Percentiles rank a stretch among this genome's conserved stretches.
Conservation (phyloP, 1,140 invertebrate species). For the Acromyrmex echinatior region DNA sequence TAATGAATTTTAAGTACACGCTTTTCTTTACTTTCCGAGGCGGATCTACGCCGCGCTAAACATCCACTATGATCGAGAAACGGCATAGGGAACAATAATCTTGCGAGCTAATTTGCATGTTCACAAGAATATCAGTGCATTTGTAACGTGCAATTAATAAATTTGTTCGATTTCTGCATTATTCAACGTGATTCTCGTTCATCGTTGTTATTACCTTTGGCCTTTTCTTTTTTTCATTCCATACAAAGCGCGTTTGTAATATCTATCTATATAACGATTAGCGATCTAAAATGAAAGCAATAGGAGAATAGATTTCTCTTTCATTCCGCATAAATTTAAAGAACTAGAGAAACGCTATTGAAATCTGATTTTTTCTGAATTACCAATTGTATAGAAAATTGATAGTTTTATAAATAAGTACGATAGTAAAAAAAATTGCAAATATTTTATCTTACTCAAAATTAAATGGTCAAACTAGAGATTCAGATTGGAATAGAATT, state of each 20-base stretch:
- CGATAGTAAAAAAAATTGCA: background rate
- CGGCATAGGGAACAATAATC: constrained; percentile 69
- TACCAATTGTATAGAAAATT: background rate
- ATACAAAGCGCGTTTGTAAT: background rate
- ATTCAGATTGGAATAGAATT: too few relatives aligned
- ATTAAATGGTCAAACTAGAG: too few relatives aligned
- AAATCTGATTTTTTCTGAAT: background rate
- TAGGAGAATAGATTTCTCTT: background rate
- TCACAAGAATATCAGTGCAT: constrained; percentile 69
- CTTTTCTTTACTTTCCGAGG: constrained; percentile 57
- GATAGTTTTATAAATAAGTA: background rate
- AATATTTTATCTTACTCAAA: too few relatives aligned
- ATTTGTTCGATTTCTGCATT: constrained; percentile 75
- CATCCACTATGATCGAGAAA: constrained; percentile 63
- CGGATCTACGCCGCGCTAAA: constrained; percentile 60
- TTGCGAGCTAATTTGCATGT: constrained; percentile 70
- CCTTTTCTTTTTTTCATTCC: background rate
- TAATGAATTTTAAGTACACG: constrained; percentile 65
- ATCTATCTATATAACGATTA: constrained; percentile 18
- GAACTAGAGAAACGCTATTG: background rate
- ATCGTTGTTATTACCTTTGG: background rate
- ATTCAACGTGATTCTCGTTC: constrained; percentile 68
- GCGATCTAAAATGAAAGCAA: background rate
- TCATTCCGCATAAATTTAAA: background rate
- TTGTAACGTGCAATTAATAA: constrained; percentile 77